Conservation (phyloP, 2,113 vertebrate species). For the Aspidoscelis tigris region DNA sequence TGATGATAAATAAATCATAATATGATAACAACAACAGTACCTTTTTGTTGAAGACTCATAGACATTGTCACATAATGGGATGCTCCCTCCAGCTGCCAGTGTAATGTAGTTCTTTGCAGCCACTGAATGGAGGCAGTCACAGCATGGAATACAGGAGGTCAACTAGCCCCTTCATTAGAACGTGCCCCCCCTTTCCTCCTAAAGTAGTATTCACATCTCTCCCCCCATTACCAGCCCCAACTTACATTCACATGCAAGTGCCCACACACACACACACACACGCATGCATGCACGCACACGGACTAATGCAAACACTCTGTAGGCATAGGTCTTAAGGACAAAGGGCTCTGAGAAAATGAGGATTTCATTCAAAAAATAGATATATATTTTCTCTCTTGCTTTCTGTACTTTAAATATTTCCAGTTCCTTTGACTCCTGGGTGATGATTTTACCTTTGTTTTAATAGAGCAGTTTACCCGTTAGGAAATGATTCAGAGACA, state of each 20-base stretch:
- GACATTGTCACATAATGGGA: background rate
- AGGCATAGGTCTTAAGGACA: background rate
- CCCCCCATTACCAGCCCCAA: background rate
- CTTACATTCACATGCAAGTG: background rate
- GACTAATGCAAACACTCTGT: background rate
- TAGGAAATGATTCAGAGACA: constrained; percentile 24
- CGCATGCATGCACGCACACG: too few relatives aligned
- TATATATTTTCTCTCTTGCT: background rate
- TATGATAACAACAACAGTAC: background rate
- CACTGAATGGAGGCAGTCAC: constrained; percentile 17
- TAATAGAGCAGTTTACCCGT: constrained; percentile 11
- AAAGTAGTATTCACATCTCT: background rate
- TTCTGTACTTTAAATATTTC: background rate
- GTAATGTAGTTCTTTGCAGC: background rate
- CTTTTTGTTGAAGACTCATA: constrained; percentile 4
- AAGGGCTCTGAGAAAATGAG: constrained; percentile 9
- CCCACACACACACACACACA: background rate
- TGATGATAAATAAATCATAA: background rate
- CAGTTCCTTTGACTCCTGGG: background rate
- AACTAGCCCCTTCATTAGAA: background rate
- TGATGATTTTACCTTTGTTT: constrained; percentile 4
- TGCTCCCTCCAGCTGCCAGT: background rate
- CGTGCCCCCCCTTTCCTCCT: background rate
- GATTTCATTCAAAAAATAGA: background rate
- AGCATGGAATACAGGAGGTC: constrained; percentile 2